phyloP scores from a whole-genome alignment of 2,888 invertebrate species.

The Apocheima hispidaria region DNA sequence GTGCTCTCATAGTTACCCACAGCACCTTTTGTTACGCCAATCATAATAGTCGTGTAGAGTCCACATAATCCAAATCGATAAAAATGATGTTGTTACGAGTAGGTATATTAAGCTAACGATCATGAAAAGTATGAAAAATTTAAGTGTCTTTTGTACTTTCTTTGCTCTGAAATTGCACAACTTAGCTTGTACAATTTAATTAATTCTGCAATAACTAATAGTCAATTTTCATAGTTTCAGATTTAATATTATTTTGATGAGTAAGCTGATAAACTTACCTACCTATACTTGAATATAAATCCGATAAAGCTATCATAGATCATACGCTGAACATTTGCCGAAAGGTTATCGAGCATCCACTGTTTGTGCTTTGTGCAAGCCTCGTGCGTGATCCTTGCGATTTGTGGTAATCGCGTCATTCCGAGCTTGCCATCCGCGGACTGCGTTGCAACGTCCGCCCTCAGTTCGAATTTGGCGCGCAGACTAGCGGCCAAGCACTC shows the following conservation, averaged over 20 bases:
- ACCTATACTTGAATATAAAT: constrained; percentile 50
- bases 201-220: background rate
- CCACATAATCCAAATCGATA: no score
- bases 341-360: constrained; percentile 46
- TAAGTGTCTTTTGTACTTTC: no score
- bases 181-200: no score
- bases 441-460: constrained; percentile 40
- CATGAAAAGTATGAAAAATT: no score
- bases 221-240: background rate
- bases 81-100: no score
- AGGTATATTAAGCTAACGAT: no score
- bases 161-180: no score
- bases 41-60: no score
- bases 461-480: constrained; percentile 82
- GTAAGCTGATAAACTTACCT: constrained; percentile 33
- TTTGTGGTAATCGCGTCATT: constrained; percentile 35
- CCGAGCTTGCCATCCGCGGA: constrained; percentile 45
- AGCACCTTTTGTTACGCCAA: no score
- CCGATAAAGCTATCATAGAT: constrained; percentile 41
- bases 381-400: constrained; percentile 34
- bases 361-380: constrained; percentile 28
- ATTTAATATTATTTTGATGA: constrained; percentile 40
- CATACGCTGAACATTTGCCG: constrained; percentile 45
- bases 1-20: no score
- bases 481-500: constrained; percentile 53